These are phyloP conservation scores for Tinea pellionella DNA, from an alignment of 2,888 invertebrate species.

Conservation along the genomic window DNA sequence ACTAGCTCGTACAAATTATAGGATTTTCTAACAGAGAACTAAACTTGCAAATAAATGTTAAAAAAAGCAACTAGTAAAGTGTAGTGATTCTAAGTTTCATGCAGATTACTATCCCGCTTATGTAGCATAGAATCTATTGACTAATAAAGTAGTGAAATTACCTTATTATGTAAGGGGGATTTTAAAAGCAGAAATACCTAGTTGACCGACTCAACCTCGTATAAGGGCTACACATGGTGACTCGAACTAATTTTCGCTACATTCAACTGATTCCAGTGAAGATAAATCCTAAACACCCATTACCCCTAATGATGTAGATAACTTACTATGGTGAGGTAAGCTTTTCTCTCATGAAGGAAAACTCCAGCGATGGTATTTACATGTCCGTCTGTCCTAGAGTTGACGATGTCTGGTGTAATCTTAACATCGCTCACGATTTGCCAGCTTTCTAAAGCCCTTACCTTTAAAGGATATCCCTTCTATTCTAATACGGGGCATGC, in stretches of 20 bases:
- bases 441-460: conserved; percentile 41
- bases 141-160: too few relatives aligned
- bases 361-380: not conserved
- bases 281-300: not conserved
- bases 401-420: conserved; percentile 25
- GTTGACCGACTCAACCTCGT: too few relatives aligned
- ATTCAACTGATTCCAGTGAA: not conserved
- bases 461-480: conserved; percentile 31
- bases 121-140: too few relatives aligned
- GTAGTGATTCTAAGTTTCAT: too few relatives aligned
- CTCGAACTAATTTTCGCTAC: not conserved
- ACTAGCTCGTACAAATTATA: too few relatives aligned
- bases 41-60: too few relatives aligned
- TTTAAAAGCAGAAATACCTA: too few relatives aligned
- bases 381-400: conserved; percentile 4
- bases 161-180: too few relatives aligned
- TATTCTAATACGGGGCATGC: conserved; percentile 11
- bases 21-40: too few relatives aligned
- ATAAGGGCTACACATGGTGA: too few relatives aligned
- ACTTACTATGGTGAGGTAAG: not conserved
- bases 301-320: not conserved
- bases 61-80: too few relatives aligned
- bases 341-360: conserved; percentile 1
- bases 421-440: conserved; percentile 47
- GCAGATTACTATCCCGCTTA: too few relatives aligned